Conservation (phyloP, 30 jellyfish, hydroid and myxozoan genomes). For the Catostylus mosaicus region DNA sequence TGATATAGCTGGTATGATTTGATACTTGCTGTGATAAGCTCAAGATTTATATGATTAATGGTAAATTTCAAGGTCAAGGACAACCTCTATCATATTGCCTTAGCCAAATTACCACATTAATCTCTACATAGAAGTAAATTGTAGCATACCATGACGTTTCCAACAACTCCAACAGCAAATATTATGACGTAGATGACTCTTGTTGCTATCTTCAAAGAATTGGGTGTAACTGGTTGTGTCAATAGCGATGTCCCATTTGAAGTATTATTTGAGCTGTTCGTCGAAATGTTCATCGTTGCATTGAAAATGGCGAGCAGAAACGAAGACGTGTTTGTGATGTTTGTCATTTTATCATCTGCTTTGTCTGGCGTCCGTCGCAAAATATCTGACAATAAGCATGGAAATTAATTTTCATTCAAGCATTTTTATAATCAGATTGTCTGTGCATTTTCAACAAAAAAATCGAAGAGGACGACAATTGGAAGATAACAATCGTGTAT, state of each 20-base stretch:
- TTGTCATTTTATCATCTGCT: neutral
- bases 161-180: constrained; percentile 72
- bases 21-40: too few relatives aligned
- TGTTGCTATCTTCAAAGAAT: constrained; percentile 39
- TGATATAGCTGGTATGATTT: too few relatives aligned
- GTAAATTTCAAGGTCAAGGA: too few relatives aligned
- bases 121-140: too few relatives aligned
- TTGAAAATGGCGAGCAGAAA: neutral
- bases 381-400: neutral
- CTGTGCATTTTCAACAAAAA: too few relatives aligned
- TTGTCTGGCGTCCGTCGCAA: neutral
- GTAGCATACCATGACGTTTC: constrained; percentile 64
- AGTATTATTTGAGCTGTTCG: neutral
- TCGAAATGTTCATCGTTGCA: constrained; percentile 4
- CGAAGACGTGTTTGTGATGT: neutral
- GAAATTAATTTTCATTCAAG: neutral
- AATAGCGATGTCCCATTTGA: neutral
- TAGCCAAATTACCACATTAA: too few relatives aligned
- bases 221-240: constrained; percentile 21
- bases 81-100: too few relatives aligned
- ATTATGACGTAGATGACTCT: constrained; percentile 50
- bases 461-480: too few relatives aligned
- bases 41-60: too few relatives aligned
- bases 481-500: too few relatives aligned
- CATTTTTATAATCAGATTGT: too few relatives aligned